Percentiles rank a stretch among this genome's conserved stretches.
phyloP scores from a whole-genome alignment of 2,888 invertebrate species.

The Amblyjoppa fuscipennis region DNA sequence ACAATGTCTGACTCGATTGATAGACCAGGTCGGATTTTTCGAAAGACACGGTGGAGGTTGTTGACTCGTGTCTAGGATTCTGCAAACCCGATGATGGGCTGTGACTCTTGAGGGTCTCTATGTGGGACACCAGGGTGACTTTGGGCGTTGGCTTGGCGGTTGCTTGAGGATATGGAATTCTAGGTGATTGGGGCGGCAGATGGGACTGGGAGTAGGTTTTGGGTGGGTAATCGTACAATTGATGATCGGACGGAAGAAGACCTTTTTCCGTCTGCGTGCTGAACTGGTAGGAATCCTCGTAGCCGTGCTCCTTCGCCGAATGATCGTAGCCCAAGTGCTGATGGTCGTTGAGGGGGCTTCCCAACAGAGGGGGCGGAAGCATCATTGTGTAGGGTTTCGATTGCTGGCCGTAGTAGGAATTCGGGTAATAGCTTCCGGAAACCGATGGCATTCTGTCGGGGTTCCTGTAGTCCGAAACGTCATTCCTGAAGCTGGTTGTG shows the following conservation, averaged over 20 bases:
- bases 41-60: conserved; percentile 85
- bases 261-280: conserved; percentile 77
- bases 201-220: conserved; percentile 70
- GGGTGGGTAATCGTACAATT: conserved; percentile 67
- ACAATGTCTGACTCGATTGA: conserved; percentile 86
- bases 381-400: conserved; percentile 89
- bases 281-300: conserved; percentile 68
- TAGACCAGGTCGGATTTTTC: conserved; percentile 89
- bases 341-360: conserved; percentile 70
- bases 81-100: conserved; percentile 62
- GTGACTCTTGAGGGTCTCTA: conserved; percentile 74
- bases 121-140: conserved; percentile 64
- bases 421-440: conserved; percentile 77
- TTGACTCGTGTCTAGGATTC: conserved; percentile 69
- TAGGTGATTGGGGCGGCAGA: conserved; percentile 41
- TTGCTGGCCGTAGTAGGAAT: conserved; percentile 78
- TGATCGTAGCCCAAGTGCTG: conserved; percentile 38
- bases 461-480: conserved; percentile 73
- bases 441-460: conserved; percentile 75
- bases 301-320: background rate
- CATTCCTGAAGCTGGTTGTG: conserved; percentile 76
- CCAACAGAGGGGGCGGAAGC: conserved; percentile 89
- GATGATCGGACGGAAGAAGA: conserved; percentile 75
- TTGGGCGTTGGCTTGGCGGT: conserved; percentile 16
- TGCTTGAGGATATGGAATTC: conserved; percentile 13